A percentile compares a stretch with the other conserved stretches of the same genome.
Conservation (phyloP, 2,888 invertebrate genomes). For the Phortica okadai region DNA sequence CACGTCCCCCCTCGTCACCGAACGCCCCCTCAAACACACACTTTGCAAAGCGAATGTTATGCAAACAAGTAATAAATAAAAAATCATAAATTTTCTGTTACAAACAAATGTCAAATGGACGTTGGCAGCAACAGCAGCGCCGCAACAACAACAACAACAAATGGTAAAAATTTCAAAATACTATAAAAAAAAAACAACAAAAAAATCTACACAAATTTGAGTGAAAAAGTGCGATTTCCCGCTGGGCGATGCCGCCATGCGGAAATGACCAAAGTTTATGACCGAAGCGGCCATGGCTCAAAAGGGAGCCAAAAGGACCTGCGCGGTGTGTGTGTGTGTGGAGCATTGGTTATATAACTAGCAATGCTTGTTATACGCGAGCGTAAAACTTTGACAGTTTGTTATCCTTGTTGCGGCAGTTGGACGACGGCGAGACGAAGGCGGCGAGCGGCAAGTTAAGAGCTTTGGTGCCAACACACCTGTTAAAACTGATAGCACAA, state of each 20-base stretch:
- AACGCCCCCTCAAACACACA: background rate
- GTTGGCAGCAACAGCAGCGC: background rate
- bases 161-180: constrained; percentile 28
- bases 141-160: constrained; percentile 6
- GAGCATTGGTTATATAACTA: background rate
- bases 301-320: background rate
- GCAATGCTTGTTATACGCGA: background rate
- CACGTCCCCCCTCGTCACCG: background rate
- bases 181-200: background rate
- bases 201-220: constrained; percentile 23
- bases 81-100: constrained; percentile 45
- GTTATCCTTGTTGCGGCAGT: constrained; percentile 58
- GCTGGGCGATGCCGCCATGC: constrained; percentile 42
- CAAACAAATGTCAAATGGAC: constrained; percentile 43
- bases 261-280: constrained; percentile 22
- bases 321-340: background rate
- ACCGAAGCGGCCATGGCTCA: background rate
- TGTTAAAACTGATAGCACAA: constrained; percentile 16
- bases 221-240: constrained; percentile 50
- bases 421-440: too few species aligned
- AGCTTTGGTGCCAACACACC: constrained; percentile 7
- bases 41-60: constrained; percentile 6
- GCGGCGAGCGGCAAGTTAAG: background rate
- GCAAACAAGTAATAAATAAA: constrained; percentile 40
- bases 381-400: constrained; percentile 71